Evolutionary conservation across 2,113 vertebrate species (phyloP), one percentile per base, ranked within the genome.

Genomic region (Ammospiza caudacuta): DNA sequence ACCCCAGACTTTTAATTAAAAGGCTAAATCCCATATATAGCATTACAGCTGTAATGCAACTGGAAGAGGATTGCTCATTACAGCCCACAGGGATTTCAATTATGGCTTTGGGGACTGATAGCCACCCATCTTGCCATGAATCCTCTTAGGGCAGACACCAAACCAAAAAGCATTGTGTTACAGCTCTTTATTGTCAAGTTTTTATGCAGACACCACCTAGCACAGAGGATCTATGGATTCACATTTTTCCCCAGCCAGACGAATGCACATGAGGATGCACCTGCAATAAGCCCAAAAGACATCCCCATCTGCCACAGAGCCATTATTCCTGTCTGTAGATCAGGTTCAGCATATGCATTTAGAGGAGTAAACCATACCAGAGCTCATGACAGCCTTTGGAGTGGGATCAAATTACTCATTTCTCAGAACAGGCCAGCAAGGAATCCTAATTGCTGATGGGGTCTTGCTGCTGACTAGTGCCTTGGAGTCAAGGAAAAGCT

Each of bases 1-100:
- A 87, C 92, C 89, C 68, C 16, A 83, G 57, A 51, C 57, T 93
- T 77, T n/a, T 96, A 97, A 98, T 97, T 98, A 97, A 98, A 97
- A 96, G 74, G 70, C 87, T 93, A 96, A 97, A 97, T 96, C 91
- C 62, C 78, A 90, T 96, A 67, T 77, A 82, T 31, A 81, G 55
- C 64, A 95, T 97, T 97, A 97, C 70, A 87, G 55, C 93, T 92
- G 47, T 95, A 96, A 95, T 76, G 89, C 27, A 64, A 77, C 33
- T 94, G 94, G 90, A 97, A 90, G 88, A 96, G 81, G 78, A 97
- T 96, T 97, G 92, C 86, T 96, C 78, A 93, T 97, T 94, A 95
- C 49, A 95, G 64, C 46, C 74, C 54, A 10, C 21, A 43, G 74
- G 39, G 76, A 94, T 93, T 95, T 96, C 85, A 91, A 2, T 96